A percentile compares a stretch with the other conserved stretches of the same genome.
These are phyloP conservation scores for Sepiola atlantica DNA, from an alignment of 2,888 invertebrate species.

Conservation along the genomic window DNA sequence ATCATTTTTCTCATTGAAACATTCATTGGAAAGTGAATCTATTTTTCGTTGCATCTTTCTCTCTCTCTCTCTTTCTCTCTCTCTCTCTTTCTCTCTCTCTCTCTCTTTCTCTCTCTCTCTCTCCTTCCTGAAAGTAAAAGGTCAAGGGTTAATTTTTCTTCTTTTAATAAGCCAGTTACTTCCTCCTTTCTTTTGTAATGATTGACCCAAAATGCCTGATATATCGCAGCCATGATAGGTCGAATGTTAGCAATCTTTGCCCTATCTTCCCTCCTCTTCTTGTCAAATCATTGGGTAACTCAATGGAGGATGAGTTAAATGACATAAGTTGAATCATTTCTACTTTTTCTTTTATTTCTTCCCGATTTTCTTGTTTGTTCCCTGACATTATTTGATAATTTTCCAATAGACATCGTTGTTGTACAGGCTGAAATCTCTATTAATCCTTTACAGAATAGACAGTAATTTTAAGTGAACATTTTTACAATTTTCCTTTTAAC, in stretches of 20 bases:
- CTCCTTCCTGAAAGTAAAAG: not conserved
- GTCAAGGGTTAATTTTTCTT: constrained; percentile 8
- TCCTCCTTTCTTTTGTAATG: not conserved
- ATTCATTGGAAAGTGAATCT: constrained; percentile 6
- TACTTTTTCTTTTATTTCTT: not conserved
- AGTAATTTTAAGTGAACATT: not conserved
- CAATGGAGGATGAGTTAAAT: not conserved
- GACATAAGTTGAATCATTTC: not conserved
- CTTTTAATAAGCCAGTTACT: constrained; percentile 32
- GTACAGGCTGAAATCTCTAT: not conserved
- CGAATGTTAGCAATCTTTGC: not conserved
- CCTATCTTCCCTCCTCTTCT: no score
- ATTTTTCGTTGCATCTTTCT: not conserved
- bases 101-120: not conserved
- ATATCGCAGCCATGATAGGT: constrained; percentile 15
- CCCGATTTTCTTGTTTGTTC: not conserved
- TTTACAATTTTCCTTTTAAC: not conserved
- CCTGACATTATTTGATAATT: not conserved
- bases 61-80: not conserved
- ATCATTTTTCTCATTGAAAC: not conserved
- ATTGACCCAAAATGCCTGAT: not conserved
- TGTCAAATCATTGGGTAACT: not conserved
- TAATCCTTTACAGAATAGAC: not conserved
- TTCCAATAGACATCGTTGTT: not conserved
- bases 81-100: no score